Conservation (phyloP, 2,888 invertebrate species). For the Scaeva pyrastri region DNA sequence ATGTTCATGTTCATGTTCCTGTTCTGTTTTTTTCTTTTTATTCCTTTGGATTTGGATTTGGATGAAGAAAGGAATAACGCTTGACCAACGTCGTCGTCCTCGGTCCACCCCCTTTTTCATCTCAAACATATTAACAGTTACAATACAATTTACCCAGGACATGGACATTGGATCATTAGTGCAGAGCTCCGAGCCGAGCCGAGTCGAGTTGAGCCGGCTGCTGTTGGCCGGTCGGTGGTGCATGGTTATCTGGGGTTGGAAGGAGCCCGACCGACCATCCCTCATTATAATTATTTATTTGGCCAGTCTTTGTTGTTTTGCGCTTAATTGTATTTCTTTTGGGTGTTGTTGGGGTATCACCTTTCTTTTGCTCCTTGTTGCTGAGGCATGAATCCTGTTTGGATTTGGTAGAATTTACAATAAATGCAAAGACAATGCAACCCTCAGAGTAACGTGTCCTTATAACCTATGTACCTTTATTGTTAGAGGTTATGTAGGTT, state of each 20-base stretch:
- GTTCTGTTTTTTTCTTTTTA: slow-evolving; percentile 27
- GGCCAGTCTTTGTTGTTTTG: slow-evolving; percentile 67
- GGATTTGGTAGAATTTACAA: slow-evolving; percentile 35
- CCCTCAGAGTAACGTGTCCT: slow-evolving; percentile 25
- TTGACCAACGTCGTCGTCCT: slow-evolving; percentile 39
- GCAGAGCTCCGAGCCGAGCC: slow-evolving; percentile 12
- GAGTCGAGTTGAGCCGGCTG: neutral
- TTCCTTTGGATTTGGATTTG: slow-evolving; percentile 24
- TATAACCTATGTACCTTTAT: no score
- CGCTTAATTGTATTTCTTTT: slow-evolving; percentile 58
- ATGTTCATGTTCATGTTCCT: slow-evolving; percentile 63
- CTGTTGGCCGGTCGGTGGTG: slow-evolving; percentile 14
- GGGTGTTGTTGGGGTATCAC: slow-evolving; percentile 49
- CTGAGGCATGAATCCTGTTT: slow-evolving; percentile 27
- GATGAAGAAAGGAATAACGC: slow-evolving; percentile 23
- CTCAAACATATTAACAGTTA: slow-evolving; percentile 69
- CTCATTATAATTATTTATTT: slow-evolving; percentile 67
- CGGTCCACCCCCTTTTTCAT: slow-evolving; percentile 16
- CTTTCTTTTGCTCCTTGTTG: slow-evolving; percentile 41
- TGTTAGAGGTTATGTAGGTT: no score
- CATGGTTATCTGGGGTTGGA: neutral
- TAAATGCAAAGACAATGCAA: slow-evolving; percentile 57
- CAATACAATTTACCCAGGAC: slow-evolving; percentile 73
- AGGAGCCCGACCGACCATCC: slow-evolving; percentile 42
- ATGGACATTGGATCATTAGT: slow-evolving; percentile 74